Evolutionary conservation across 92 coral and sea anemone genomes (phyloP).

Genomic region (Porites lobata): DNA sequence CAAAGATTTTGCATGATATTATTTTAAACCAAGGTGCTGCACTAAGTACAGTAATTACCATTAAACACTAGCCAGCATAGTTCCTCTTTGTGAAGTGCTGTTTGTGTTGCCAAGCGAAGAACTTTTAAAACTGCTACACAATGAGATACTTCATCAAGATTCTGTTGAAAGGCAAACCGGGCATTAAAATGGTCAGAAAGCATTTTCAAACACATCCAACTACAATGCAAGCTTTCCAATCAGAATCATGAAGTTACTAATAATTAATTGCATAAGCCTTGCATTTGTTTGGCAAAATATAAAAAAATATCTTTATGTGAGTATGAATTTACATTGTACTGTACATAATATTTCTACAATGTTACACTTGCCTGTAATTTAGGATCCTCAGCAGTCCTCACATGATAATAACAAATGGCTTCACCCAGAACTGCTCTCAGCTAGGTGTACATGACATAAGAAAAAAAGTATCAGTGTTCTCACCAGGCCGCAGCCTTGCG

Average conservation of each 20-base stretch:
- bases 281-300: too few species aligned
- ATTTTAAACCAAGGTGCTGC: too few species aligned
- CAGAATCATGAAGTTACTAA: too few species aligned
- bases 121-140: conserved; percentile 81
- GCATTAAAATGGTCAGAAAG: not conserved
- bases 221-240: too few species aligned
- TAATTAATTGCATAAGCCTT: too few species aligned
- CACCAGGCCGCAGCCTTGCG: too few species aligned
- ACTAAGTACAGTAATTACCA: conserved; percentile 55
- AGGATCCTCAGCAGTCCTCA: conserved; percentile 52
- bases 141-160: conserved; percentile 72
- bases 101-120: conserved; percentile 83
- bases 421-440: conserved; percentile 71
- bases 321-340: not conserved
- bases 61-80: conserved; percentile 94
- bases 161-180: conserved; percentile 36
- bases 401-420: conserved; percentile 86
- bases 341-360: not conserved
- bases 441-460: not conserved
- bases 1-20: too few species aligned
- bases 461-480: too few species aligned
- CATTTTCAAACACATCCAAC: too few species aligned
- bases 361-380: conserved; percentile 73
- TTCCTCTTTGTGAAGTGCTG: conserved; percentile 86
- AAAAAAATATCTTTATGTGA: not conserved